Evolutionary conservation across 1,140 invertebrate genomes (phyloP), one percentile per base, ranked within the genome.

Genomic region (Drosophila kikkawai): DNA sequence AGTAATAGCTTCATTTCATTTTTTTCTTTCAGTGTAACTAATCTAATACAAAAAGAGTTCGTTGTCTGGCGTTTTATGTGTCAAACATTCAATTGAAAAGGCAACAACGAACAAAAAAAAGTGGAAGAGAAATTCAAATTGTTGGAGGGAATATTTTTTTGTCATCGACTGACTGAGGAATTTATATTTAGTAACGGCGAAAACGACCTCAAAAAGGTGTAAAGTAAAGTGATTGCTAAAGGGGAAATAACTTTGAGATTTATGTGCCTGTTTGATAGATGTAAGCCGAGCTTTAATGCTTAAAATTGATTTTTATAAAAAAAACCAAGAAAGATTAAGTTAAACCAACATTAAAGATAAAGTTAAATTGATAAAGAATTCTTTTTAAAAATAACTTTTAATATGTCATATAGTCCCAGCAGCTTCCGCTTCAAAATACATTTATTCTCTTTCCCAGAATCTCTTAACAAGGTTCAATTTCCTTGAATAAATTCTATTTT

Each of bases 21-120:
- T 53, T 0, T 15, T 19, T 51, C 17, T 37, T 53, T 55, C 34
- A 1, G 34, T 55, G 17, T 37, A 22, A 13, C n/a, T 61, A 26
- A 34, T 41, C 26, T 50, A 55, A 66, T 50, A 51, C 42, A 59
- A 26, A 42, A 41, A 44, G 56, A 74, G 37, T 57, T 37, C 4
- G 48, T 68, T 80, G 79, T 29, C 63, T 67, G 63, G 66, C 48
- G 57, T 80, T 87, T 87, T 80, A 73, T 88, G 80, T 88, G 84
- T 80, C 80, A 88, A 87, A 87, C 68, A 88, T 82, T 60, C 51
- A 45, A 55, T 66, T 53, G 22, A 36, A 53, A 61, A n/a, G 65
- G 41, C 39, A 26, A 32, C 39, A 36, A 11, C n/a, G 22, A 34
- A 55, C 39, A 36, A 19, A 59, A 55, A 45, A 36, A 19, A 59